Evolutionary conservation across 2,113 vertebrate species (phyloP).

Genomic region (Lepus americanus): DNA sequence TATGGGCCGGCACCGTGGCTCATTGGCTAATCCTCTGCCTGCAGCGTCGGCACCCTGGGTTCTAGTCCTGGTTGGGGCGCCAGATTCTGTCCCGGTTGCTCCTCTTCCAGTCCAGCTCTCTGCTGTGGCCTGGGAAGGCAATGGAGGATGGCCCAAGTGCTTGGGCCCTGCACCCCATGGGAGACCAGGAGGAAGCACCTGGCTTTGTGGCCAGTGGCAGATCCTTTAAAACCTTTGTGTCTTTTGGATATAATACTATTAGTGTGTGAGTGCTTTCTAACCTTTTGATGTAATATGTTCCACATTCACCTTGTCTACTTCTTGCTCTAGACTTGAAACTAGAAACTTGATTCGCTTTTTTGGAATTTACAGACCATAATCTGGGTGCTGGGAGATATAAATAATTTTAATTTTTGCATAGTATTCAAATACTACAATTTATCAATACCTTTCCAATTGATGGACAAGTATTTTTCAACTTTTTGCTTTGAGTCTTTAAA

Average conservation of each 20-base stretch:
- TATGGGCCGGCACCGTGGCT: too few relatives aligned
- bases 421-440: background rate
- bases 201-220: background rate
- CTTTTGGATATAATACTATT: background rate
- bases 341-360: slow-evolving; percentile 10
- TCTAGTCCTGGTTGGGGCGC: too few relatives aligned
- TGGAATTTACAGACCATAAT: background rate
- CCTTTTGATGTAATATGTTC: background rate
- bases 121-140: too few relatives aligned
- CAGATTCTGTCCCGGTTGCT: too few relatives aligned
- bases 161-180: too few relatives aligned
- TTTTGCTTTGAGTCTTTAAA: background rate
- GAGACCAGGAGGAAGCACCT: too few relatives aligned
- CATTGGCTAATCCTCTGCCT: too few relatives aligned
- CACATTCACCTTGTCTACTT: background rate
- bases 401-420: background rate
- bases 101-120: too few relatives aligned
- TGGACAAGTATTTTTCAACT: background rate
- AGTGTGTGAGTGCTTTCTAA: background rate
- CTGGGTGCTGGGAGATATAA: background rate
- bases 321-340: background rate
- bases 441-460: background rate
- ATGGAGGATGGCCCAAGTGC: too few relatives aligned
- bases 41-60: too few relatives aligned
- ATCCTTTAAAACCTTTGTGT: background rate